Evolutionary conservation across 2,113 vertebrate genomes (phyloP), one percentile per base, ranked within the genome.

Genomic region (Vimba vimba): DNA sequence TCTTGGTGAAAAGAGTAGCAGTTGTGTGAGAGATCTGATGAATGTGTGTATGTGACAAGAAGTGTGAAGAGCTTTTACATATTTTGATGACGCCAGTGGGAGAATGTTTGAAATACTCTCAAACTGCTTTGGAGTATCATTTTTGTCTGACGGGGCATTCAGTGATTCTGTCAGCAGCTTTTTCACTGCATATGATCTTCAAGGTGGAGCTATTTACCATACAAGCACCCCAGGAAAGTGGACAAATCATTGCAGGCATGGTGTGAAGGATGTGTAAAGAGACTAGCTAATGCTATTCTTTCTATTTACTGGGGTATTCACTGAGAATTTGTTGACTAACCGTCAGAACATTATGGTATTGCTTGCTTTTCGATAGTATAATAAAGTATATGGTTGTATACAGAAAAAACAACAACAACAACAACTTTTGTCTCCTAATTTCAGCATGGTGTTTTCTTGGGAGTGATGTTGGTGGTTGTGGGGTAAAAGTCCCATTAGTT

Each of bases 121-220:
- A 60, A 45, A 43, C n/a, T 45, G 57, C 78, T 80, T 80, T 80
- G 59, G n/a, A 62, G 59, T 80, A 36, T 79, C 23, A 27, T 10
- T 79, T 45, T 62, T 79, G 36, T 45, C 8, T 79, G 57, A 13
- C 57, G 6, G 15, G 13, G 36, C 21, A 1, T 75, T 75, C 6
- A 0, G 13, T 8, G 71, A 50, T 75, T 75, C 71, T 75, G 71
- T 75, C 71, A 47, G 43, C n/a, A 75, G 13, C 1, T 45, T 6
- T 73, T 45, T 73, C 10, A 73, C 11, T 23, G 39, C 39, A 43
- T 21, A 10, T 43, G 36, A 43, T 73, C 21, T 43, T 69, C 30
- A 69, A 69, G 7, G 7, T 33, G 27, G 75, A 57, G 50, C 17
- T 52, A 57, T 57, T 57, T 78, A 79, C 19, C 52, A 25, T 43